Conservation (phyloP, 2,797 vertebrate species). For the Helicolenus hilgendorfi region DNA sequence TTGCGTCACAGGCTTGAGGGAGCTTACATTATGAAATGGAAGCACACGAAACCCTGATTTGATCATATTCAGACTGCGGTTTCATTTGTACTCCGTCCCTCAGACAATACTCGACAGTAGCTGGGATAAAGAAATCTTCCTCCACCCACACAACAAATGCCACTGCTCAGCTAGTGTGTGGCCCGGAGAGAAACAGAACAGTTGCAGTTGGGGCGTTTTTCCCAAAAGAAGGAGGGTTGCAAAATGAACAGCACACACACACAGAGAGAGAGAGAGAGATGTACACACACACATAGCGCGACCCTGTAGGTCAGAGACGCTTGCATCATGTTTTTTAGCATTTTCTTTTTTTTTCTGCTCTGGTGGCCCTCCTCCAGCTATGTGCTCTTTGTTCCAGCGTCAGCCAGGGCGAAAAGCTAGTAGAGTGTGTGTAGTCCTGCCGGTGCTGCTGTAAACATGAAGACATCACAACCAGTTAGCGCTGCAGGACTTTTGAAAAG, state of each 20-base stretch:
- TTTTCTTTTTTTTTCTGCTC: slow-evolving; percentile 38
- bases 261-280: neutral
- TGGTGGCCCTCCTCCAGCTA: slow-evolving; percentile 70
- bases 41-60: slow-evolving; percentile 42
- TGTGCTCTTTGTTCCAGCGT: slow-evolving; percentile 62
- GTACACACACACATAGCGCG: neutral
- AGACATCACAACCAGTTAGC: slow-evolving; percentile 48
- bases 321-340: slow-evolving; percentile 56
- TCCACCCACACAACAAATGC: slow-evolving; percentile 71
- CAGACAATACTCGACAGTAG: slow-evolving; percentile 40
- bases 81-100: slow-evolving; percentile 28
- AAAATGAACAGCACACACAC: slow-evolving; percentile 41
- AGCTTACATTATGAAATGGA: slow-evolving; percentile 36
- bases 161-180: slow-evolving; percentile 39
- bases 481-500: slow-evolving; percentile 34
- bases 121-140: slow-evolving; percentile 9
- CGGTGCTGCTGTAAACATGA: slow-evolving; percentile 68
- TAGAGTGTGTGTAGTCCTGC: slow-evolving; percentile 56
- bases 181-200: slow-evolving; percentile 54
- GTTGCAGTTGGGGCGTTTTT: slow-evolving; percentile 20
- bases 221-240: slow-evolving; percentile 41
- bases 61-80: slow-evolving; percentile 38
- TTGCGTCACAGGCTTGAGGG: slow-evolving; percentile 2
- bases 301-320: slow-evolving; percentile 66
- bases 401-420: slow-evolving; percentile 31